These are phyloP conservation scores for Corvus moneduloides DNA, from an alignment of 2,113 vertebrate species.

Conservation along the genomic window DNA sequence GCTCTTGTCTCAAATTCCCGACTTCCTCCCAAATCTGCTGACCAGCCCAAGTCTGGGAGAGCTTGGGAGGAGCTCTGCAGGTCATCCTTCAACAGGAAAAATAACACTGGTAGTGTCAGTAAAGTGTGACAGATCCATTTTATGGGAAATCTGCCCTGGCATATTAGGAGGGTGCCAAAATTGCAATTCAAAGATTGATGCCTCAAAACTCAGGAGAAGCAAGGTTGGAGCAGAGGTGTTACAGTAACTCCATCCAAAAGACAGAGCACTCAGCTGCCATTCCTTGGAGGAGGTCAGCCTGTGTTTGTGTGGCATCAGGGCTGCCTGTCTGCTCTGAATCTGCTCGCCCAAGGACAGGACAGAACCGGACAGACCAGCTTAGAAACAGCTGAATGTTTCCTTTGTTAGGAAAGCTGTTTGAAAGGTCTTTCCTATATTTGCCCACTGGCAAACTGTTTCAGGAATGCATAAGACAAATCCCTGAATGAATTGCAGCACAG, in stretches of 20 bases:
- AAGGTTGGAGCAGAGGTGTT: neutral
- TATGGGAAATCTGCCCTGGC: neutral
- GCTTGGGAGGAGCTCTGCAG: neutral
- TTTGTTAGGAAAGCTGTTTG: neutral
- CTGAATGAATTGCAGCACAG: neutral
- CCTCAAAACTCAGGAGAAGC: neutral
- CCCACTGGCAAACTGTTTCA: neutral
- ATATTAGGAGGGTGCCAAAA: neutral
- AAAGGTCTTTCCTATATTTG: neutral
- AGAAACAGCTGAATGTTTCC: neutral
- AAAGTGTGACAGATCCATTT: neutral
- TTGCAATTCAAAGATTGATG: neutral
- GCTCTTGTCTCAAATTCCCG: neutral
- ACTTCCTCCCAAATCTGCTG: neutral
- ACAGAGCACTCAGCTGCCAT: neutral
- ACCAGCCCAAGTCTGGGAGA: neutral
- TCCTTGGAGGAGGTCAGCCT: neutral
- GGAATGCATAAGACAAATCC: neutral
- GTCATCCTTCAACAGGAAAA: neutral
- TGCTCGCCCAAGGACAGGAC: neutral
- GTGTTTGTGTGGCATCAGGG: neutral
- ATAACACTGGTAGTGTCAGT: neutral
- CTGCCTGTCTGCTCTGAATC: neutral
- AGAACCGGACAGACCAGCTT: constrained; percentile 16
- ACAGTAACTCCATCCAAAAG: neutral